Evolutionary conservation across 2,113 vertebrate genomes (phyloP).

Genomic region (Dipodomys stephensi): DNA sequence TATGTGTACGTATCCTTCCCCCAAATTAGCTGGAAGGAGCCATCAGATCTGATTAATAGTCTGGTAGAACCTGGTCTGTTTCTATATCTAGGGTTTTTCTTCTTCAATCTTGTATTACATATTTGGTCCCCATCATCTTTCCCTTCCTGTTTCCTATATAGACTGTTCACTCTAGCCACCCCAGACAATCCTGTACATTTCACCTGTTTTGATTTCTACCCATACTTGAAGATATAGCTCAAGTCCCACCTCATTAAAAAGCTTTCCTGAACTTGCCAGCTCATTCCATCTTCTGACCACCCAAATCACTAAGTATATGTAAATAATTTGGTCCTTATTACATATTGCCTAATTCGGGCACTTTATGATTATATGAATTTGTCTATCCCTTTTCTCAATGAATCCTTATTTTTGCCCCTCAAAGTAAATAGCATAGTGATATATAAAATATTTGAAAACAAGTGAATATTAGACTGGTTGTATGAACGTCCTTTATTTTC

Average conservation of each 20-base stretch:
- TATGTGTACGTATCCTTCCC: not conserved
- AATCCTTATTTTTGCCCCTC: not conserved
- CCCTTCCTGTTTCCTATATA: constrained; percentile 42
- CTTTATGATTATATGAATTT: constrained; percentile 38
- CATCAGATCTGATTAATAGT: constrained; percentile 6
- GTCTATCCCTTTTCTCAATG: not conserved
- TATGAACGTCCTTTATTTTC: constrained; percentile 51
- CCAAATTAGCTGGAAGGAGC: not conserved
- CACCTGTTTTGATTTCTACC: constrained; percentile 37
- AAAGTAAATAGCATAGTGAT: constrained; percentile 13
- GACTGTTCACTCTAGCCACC: not conserved
- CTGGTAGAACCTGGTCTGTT: constrained; percentile 15
- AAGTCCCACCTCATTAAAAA: constrained; percentile 9
- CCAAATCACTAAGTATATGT: not conserved
- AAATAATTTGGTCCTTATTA: constrained; percentile 44
- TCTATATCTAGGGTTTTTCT: constrained; percentile 27
- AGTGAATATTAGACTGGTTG: constrained; percentile 26
- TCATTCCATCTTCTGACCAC: too few relatives aligned
- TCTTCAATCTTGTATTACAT: not conserved
- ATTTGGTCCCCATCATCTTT: constrained; percentile 23
- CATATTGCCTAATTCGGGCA: not conserved
- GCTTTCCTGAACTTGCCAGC: not conserved
- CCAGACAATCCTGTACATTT: not conserved
- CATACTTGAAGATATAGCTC: not conserved
- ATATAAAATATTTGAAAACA: constrained; percentile 12